Evolutionary conservation across 1,140 invertebrate genomes (phyloP).

Genomic region (Hestina assimilis): DNA sequence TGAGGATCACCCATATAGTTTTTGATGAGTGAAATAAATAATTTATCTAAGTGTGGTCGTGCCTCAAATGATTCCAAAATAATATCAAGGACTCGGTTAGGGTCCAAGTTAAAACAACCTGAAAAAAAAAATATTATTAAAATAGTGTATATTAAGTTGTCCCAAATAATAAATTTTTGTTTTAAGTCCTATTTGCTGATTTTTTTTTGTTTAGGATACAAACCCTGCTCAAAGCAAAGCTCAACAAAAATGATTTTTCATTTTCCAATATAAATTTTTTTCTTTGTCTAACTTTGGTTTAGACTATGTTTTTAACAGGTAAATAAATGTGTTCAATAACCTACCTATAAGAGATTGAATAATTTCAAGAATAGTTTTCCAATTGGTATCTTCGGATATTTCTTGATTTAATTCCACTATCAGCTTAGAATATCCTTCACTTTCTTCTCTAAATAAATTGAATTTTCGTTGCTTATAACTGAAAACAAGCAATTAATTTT

Average conservation of each 20-base stretch:
- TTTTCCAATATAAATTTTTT: too few relatives aligned
- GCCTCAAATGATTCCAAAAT: conserved; percentile 98
- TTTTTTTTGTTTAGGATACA: too few relatives aligned
- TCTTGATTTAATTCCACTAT: conserved; percentile 97
- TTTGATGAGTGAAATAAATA: conserved; percentile 91
- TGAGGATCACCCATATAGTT: conserved; percentile 90
- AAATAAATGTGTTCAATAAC: conserved; percentile 1
- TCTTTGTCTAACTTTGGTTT: too few relatives aligned
- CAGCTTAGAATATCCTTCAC: conserved; percentile 98
- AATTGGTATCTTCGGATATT: conserved; percentile 82
- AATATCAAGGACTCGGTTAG: conserved; percentile 97
- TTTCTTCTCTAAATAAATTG: conserved; percentile 98
- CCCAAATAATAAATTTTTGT: too few relatives aligned
- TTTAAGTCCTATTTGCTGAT: too few relatives aligned
- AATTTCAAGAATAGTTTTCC: conserved; percentile 86
- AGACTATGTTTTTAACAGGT: not conserved
- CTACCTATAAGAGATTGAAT: conserved; percentile 96
- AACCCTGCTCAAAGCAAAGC: too few relatives aligned
- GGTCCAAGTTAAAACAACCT: conserved; percentile 99
- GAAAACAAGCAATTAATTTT: conserved; percentile 56
- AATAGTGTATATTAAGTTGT: too few relatives aligned
- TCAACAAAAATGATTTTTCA: too few relatives aligned
- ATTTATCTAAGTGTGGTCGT: conserved; percentile 84
- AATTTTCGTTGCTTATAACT: conserved; percentile 99
- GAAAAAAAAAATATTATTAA: too few relatives aligned